Conservation (phyloP, 1,140 invertebrate genomes). For the Zaprionus ornatus region DNA sequence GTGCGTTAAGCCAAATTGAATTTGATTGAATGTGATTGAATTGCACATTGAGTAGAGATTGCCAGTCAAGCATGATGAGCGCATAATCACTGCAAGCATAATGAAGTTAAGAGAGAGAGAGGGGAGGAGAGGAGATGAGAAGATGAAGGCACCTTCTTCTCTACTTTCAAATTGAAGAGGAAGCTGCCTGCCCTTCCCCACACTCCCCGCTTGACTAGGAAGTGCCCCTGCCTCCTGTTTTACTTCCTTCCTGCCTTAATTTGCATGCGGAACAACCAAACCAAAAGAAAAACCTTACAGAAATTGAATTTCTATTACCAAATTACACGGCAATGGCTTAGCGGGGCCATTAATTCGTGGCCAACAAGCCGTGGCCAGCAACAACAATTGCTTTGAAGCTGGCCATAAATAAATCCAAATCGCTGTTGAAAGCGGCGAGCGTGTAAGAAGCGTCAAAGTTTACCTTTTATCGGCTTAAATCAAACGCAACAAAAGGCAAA, state of each 20-base stretch:
- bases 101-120: slow-evolving; percentile 3
- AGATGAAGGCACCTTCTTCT: too few relatives aligned
- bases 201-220: neutral
- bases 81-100: slow-evolving; percentile 13
- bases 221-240: neutral
- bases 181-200: neutral
- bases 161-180: neutral
- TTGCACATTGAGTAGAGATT: slow-evolving; percentile 41
- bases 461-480: slow-evolving; percentile 79
- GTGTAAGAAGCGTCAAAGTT: slow-evolving; percentile 70
- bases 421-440: slow-evolving; percentile 62
- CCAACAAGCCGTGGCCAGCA: slow-evolving; percentile 63
- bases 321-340: slow-evolving; percentile 1
- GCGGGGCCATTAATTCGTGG: slow-evolving; percentile 55
- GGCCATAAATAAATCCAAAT: slow-evolving; percentile 53
- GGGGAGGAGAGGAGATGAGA: too few relatives aligned
- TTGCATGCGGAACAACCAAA: slow-evolving; percentile 58
- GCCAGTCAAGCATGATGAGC: slow-evolving; percentile 15
- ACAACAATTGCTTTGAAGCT: slow-evolving; percentile 60
- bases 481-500: slow-evolving; percentile 61
- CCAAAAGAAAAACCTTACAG: slow-evolving; percentile 19
- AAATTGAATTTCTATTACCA: slow-evolving; percentile 21
- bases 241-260: slow-evolving; percentile 59
- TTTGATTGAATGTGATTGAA: slow-evolving; percentile 49
- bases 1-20: slow-evolving; percentile 51